These are phyloP conservation scores for Talpa occidentalis DNA, from an alignment of 2,113 vertebrate genomes.

Conservation along the genomic window DNA sequence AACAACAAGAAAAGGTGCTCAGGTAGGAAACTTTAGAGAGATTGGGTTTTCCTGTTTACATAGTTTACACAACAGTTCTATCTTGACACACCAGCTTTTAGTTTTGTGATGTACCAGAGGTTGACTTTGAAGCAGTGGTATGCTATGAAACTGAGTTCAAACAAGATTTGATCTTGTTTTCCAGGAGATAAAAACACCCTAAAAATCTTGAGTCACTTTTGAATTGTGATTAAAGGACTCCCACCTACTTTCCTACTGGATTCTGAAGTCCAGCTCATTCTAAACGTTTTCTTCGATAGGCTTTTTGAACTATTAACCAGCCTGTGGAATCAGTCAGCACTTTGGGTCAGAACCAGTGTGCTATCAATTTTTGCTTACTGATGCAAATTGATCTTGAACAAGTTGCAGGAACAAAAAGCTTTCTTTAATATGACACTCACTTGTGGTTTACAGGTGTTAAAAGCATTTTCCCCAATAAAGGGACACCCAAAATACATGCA, in stretches of 20 bases:
- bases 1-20: conserved; percentile 55
- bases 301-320: neutral
- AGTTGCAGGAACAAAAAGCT: conserved; percentile 66
- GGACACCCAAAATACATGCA: conserved; percentile 53
- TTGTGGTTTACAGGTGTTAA: conserved; percentile 81
- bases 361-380: conserved; percentile 69
- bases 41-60: conserved; percentile 84
- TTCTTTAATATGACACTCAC: conserved; percentile 64
- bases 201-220: conserved; percentile 18
- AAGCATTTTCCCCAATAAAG: conserved; percentile 67
- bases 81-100: conserved; percentile 27
- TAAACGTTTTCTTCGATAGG: neutral
- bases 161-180: conserved; percentile 41
- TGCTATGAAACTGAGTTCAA: neutral
- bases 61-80: conserved; percentile 48
- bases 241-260: neutral
- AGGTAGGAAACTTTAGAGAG: conserved; percentile 80
- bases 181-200: neutral
- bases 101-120: conserved; percentile 40
- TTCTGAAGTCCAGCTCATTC: neutral
- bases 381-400: conserved; percentile 62
- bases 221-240: neutral
- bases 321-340: conserved; percentile 42
- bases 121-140: neutral
- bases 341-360: neutral